phyloP scores from a whole-genome alignment of 35 echinoderm and acorn worm species.

The Lytechinus variegatus region DNA sequence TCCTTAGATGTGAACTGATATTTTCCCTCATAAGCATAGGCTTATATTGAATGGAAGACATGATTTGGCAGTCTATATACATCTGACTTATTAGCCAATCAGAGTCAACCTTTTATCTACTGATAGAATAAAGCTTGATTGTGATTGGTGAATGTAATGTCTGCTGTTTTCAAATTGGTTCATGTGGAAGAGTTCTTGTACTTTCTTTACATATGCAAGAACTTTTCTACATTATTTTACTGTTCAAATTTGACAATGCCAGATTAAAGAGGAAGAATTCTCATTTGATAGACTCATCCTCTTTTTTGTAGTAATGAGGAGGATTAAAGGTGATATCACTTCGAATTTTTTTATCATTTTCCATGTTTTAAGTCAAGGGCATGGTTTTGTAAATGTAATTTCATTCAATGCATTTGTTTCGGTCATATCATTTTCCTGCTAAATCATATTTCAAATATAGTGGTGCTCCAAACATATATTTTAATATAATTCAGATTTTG shows the following conservation, averaged over 20 bases:
- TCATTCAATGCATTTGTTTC: not conserved
- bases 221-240: not conserved
- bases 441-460: not conserved
- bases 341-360: not conserved
- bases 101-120: not conserved
- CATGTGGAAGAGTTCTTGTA: not conserved
- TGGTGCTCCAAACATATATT: not conserved
- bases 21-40: not conserved
- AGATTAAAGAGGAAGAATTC: not conserved
- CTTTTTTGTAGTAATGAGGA: not conserved
- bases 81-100: not conserved
- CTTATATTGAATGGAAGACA: not conserved
- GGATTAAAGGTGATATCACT: not conserved
- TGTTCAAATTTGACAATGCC: not conserved
- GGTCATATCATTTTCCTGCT: not conserved
- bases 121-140: not conserved
- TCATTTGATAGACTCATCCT: not conserved
- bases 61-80: not conserved
- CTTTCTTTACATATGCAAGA: too few species aligned
- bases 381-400: not conserved
- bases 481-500: not conserved
- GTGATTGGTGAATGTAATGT: not conserved
- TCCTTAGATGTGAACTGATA: not conserved
- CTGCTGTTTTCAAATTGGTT: not conserved
- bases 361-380: not conserved